These are phyloP conservation scores for Lepidocyrtinus sp. DNA, from an alignment of 2,888 invertebrate genomes.

Conservation along the genomic window DNA sequence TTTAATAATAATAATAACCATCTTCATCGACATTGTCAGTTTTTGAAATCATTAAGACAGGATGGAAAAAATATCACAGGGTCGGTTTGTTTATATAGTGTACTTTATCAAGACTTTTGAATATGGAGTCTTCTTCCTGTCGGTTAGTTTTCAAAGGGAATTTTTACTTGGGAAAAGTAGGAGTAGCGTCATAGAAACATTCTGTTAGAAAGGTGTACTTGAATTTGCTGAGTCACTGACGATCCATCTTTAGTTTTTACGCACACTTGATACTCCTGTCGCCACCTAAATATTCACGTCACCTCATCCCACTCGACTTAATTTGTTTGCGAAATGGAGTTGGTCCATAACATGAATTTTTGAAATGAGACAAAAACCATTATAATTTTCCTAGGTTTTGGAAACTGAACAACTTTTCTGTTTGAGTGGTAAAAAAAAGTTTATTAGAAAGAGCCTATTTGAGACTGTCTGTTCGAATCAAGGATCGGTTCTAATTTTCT, in stretches of 20 bases:
- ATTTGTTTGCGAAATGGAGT: constrained; percentile 8
- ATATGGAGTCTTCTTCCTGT: constrained; percentile 41
- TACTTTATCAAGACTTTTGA: neutral
- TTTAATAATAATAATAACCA: constrained; percentile 49
- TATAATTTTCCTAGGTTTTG: constrained; percentile 1
- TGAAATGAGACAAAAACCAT: neutral
- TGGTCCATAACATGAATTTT: neutral
- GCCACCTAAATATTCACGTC: constrained; percentile 5
- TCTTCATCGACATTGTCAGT: constrained; percentile 36
- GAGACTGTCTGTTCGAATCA: neutral
- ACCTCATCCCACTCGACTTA: neutral
- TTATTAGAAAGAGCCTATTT: neutral
- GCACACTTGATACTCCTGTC: too few species aligned
- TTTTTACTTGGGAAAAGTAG: neutral
- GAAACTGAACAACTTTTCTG: neutral
- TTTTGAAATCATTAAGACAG: constrained; percentile 6
- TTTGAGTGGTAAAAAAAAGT: too few species aligned
- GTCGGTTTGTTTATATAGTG: neutral
- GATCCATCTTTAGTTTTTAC: neutral
- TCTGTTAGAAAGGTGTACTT: neutral
- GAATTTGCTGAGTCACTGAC: constrained; percentile 7
- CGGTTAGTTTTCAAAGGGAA: constrained; percentile 29
- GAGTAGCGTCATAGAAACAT: neutral
- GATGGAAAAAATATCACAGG: neutral
- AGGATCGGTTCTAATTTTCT: neutral